Conservation (phyloP, 2,888 invertebrate species). For the Eilema caniola region DNA sequence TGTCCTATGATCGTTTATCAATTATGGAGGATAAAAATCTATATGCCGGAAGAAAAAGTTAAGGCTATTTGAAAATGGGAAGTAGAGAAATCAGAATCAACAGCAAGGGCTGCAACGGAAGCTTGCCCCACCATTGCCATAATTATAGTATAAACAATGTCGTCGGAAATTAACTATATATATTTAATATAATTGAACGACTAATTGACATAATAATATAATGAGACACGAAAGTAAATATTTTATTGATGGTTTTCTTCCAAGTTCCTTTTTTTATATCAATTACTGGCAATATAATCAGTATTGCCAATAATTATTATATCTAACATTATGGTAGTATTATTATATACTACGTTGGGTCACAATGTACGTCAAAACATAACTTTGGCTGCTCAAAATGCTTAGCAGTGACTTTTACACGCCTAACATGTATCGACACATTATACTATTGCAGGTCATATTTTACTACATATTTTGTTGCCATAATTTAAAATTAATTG, state of each 20-base stretch:
- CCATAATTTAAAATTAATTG: conserved; percentile 25
- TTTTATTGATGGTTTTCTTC: no score
- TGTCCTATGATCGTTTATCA: background rate
- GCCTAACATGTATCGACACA: background rate
- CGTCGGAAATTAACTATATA: background rate
- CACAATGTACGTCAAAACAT: background rate
- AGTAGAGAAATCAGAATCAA: background rate
- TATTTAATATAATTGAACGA: background rate
- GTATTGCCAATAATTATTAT: background rate
- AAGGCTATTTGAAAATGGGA: background rate
- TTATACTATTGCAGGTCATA: conserved; percentile 30
- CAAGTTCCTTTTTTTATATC: no score
- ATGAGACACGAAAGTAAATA: no score
- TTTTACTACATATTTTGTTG: conserved; percentile 25
- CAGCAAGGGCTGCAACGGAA: background rate
- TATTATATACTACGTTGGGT: background rate
- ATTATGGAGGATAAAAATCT: no score
- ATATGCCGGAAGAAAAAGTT: background rate
- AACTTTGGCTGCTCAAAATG: background rate
- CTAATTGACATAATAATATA: background rate
- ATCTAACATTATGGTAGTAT: background rate
- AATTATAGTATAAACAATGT: background rate
- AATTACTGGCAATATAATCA: background rate
- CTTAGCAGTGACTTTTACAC: background rate
- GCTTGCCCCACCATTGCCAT: background rate